Conservation (phyloP, 2,797 vertebrate genomes). For the Fratercula arctica region DNA sequence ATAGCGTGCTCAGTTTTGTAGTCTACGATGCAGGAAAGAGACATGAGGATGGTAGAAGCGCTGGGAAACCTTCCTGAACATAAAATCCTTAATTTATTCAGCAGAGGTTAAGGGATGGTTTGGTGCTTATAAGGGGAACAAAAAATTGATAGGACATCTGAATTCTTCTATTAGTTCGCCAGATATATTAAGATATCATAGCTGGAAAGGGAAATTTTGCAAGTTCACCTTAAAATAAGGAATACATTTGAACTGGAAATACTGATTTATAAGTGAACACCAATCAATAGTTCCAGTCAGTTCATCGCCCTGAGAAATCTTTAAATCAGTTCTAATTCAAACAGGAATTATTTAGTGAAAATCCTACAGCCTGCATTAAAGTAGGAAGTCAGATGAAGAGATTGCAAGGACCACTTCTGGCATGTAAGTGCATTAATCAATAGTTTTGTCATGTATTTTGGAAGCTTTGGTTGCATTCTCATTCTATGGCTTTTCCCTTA, state of each 20-base stretch:
- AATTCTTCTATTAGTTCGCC: background rate
- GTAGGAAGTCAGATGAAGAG: background rate
- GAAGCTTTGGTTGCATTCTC: background rate
- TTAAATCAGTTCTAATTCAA: background rate
- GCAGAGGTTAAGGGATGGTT: background rate
- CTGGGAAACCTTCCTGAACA: background rate
- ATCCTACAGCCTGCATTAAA: background rate
- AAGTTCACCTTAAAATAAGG: background rate
- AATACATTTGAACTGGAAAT: background rate
- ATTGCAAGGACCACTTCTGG: background rate
- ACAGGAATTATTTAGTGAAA: background rate
- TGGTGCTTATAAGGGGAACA: background rate
- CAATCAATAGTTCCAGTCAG: background rate
- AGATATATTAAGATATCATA: background rate
- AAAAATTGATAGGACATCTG: background rate
- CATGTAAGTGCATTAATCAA: background rate
- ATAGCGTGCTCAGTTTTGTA: background rate
- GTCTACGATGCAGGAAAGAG: background rate
- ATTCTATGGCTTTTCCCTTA: background rate
- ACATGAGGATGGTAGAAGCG: background rate
- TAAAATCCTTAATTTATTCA: background rate
- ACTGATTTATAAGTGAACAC: background rate
- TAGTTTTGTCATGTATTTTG: background rate
- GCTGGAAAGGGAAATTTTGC: background rate
- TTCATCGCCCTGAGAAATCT: background rate